Base-by-base conservation (phyloP, 2,113 vertebrate species). In the Dasypus novemcinctus region DNA sequence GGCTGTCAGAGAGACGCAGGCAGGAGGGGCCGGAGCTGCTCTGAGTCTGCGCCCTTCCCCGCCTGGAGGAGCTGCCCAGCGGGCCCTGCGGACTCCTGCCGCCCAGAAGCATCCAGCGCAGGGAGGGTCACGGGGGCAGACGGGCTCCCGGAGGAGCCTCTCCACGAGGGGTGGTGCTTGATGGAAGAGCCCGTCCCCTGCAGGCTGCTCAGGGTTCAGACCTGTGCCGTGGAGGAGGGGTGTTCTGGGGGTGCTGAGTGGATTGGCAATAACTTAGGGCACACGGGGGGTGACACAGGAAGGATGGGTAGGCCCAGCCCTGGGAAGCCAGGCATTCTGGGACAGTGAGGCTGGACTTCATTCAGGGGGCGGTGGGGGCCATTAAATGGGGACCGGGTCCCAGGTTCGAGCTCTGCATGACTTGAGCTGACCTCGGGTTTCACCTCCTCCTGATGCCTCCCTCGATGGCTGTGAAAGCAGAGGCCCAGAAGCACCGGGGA, bases 361-460 rank as follows among this genome's bases (percentile, higher is more conserved):
- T 12, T 46, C 81, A 36, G 12, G 7, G 12, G 20, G 49, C 10
- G 11, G 3, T 5, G 27, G 46, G 27, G 20, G 49, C 20, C 0
- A 0, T 29, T 43, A 5, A 13, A 25, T 0, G 3, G 27, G 2
- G 5, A 46, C 3, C 0, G n/a, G 74, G 14, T 49, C 15, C 25
- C 0, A 33, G 1, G 5, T 43, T 2, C 7, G 3, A 64, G 9
- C 43, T 36, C 7, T 4, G 13, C 61, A 57, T 6, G 15, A 13
- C 54, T 54, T 54, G 54, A 18, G 18, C 54, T 20, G n/a, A 38
- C 15, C 31, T n/a, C 36, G 0, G 23, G 36, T 27, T 21, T 38
- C 20, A 25, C 31, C 38, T 1, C 0, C 31, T 7, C 25, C 23
- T 21, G 0, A 4, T 49, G 57, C 57, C 57, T 59, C 57, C 20